Evolutionary conservation across 2,888 invertebrate species (phyloP), one percentile per base, ranked within the genome.

Genomic region (Cyclophora albipunctata): DNA sequence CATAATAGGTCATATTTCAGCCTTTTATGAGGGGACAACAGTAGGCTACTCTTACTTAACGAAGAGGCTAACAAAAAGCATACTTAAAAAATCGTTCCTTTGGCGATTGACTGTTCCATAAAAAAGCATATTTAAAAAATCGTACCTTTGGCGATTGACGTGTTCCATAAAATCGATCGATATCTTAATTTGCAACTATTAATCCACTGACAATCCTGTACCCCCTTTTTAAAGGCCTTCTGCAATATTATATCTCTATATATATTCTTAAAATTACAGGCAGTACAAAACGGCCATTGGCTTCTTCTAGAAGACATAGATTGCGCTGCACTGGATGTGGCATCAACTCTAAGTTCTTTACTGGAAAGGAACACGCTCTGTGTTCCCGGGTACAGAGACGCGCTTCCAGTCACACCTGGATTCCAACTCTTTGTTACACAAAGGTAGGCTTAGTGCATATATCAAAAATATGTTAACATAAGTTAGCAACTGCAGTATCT

Each of bases 221-320:
- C 20, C 2, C 20, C 20, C 20, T 20, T 20, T 20, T 20, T 2
- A 20, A 20, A 20, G 20, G 20, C 20, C 20, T 20, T 20, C 20
- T 20, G 1, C 20, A 20, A 20, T 20, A 20, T 20, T 20, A 20
- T 20, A 20, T 20, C 20, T 20, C 20, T 20, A 20, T 20, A 20
- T n/a, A 20, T 20, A 20, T 20, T 20, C 20, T 20, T 20, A 20
- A 20, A 1, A 20, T 20, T 20, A 54, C 73, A 94, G 91, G 96
- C 96, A 47, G 95, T 96, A 3, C 90, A 92, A 69, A 91, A 93
- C 67, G 97, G 97, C 0, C 92, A 94, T 68, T 99, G 99, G 98
- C 80, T 99, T 34, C 87, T 99, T 3, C 83, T 99, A 54, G 99
- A 99, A 88, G 99, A 99, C 75, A 93, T 99, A 46, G 98, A 99